These are phyloP conservation scores for Lottia scabra DNA, from an alignment of 2,888 invertebrate species.

Conservation along the genomic window DNA sequence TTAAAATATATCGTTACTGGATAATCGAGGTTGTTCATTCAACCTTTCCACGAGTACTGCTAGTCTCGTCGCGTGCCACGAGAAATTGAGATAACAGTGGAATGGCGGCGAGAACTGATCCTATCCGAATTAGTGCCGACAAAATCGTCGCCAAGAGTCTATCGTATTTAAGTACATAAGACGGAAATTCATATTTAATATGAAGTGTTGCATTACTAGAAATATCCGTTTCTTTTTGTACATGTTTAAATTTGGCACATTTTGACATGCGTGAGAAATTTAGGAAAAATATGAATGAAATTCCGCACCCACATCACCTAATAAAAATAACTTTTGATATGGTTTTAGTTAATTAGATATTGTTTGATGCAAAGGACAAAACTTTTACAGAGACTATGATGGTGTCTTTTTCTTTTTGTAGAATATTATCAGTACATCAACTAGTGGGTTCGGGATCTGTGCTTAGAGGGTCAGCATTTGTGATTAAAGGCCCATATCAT, in stretches of 20 bases:
- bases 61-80: slow-evolving; percentile 5
- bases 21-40: neutral
- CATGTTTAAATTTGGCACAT: neutral
- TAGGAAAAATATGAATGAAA: too few relatives aligned
- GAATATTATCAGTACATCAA: too few relatives aligned
- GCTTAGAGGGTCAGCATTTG: too few relatives aligned
- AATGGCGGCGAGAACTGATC: neutral
- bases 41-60: neutral
- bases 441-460: too few relatives aligned
- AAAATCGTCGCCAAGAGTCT: slow-evolving; percentile 6
- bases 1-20: neutral
- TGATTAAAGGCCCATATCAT: too few relatives aligned
- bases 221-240: neutral
- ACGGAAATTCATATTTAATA: slow-evolving; percentile 12
- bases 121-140: neutral
- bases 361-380: too few relatives aligned
- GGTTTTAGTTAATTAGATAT: too few relatives aligned
- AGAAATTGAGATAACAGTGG: neutral
- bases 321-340: too few relatives aligned
- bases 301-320: too few relatives aligned
- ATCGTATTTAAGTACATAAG: slow-evolving; percentile 6
- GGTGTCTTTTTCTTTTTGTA: too few relatives aligned
- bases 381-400: too few relatives aligned
- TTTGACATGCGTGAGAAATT: neutral
- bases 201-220: slow-evolving; percentile 4